Conservation (phyloP, 2,888 invertebrate species). For the Melieria crassipennis region DNA sequence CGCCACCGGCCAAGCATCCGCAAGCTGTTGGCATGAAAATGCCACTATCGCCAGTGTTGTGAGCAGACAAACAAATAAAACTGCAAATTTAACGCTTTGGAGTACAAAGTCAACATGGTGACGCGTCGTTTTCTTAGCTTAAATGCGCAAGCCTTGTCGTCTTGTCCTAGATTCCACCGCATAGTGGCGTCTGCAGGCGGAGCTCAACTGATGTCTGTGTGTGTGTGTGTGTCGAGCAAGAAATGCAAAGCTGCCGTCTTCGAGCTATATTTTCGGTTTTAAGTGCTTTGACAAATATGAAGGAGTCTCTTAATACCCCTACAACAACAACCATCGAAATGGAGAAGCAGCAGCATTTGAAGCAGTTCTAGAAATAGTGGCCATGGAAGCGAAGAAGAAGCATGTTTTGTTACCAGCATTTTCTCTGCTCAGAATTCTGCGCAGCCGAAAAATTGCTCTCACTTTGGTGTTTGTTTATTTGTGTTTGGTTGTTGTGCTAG, state of each 20-base stretch:
- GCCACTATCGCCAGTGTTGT: neutral
- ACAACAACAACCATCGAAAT: too few relatives aligned
- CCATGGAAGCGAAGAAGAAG: too few relatives aligned
- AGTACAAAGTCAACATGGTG: conserved; percentile 33
- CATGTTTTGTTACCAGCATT: too few relatives aligned
- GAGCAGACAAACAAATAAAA: conserved; percentile 33
- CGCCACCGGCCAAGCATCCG: too few relatives aligned
- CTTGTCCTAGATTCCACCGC: neutral
- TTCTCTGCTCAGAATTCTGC: too few relatives aligned
- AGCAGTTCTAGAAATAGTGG: too few relatives aligned
- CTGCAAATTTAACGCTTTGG: conserved; percentile 32
- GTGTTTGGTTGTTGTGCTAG: too few relatives aligned
- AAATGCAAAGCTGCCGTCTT: neutral
- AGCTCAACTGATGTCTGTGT: neutral
- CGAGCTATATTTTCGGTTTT: conserved; percentile 28
- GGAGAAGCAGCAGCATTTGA: too few relatives aligned
- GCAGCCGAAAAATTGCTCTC: too few relatives aligned
- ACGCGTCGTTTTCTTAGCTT: neutral
- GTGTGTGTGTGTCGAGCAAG: neutral
- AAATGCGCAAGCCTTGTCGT: neutral
- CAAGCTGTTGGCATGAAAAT: too few relatives aligned
- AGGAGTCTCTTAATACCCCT: too few relatives aligned
- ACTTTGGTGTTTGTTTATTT: too few relatives aligned
- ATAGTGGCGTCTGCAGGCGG: neutral
- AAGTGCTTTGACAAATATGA: conserved; percentile 42